These are phyloP conservation scores for Garrulus glandarius DNA, from an alignment of 2,797 vertebrate species.

Conservation along the genomic window DNA sequence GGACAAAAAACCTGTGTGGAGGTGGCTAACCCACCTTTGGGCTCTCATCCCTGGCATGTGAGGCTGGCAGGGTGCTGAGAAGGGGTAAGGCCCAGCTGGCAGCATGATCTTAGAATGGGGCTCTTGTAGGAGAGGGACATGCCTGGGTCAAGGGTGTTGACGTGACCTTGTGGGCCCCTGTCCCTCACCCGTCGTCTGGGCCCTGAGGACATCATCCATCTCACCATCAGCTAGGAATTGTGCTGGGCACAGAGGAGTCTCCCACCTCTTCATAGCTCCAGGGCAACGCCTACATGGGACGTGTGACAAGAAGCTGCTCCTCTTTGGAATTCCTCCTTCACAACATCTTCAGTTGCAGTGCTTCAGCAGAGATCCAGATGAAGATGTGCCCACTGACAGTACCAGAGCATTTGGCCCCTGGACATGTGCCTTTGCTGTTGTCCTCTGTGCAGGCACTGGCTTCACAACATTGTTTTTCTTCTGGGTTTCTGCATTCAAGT, in stretches of 20 bases:
- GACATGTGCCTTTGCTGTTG: not conserved
- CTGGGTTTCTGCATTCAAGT: not conserved
- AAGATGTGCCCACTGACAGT: not conserved
- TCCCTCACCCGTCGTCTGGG: not conserved
- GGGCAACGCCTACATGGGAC: not conserved
- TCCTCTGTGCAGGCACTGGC: not conserved
- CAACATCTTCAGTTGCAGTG: not conserved
- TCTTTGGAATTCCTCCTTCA: not conserved
- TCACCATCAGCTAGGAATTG: not conserved
- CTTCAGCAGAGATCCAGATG: not conserved
- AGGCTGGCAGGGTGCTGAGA: not conserved
- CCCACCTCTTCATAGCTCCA: not conserved
- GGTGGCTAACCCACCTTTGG: too few species aligned
- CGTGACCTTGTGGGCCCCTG: accelerated
- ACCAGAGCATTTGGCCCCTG: not conserved
- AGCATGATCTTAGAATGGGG: not conserved
- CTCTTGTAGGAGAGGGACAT: not conserved
- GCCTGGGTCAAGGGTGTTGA: not conserved
- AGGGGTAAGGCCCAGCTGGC: not conserved
- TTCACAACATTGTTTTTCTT: not conserved
- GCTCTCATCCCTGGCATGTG: accelerated
- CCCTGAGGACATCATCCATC: not conserved
- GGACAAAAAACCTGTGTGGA: not conserved
- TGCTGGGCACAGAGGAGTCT: not conserved
- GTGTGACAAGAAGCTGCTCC: accelerated